Evolutionary conservation across 2,888 invertebrate species (phyloP).

Genomic region (Junonia oenone): DNA sequence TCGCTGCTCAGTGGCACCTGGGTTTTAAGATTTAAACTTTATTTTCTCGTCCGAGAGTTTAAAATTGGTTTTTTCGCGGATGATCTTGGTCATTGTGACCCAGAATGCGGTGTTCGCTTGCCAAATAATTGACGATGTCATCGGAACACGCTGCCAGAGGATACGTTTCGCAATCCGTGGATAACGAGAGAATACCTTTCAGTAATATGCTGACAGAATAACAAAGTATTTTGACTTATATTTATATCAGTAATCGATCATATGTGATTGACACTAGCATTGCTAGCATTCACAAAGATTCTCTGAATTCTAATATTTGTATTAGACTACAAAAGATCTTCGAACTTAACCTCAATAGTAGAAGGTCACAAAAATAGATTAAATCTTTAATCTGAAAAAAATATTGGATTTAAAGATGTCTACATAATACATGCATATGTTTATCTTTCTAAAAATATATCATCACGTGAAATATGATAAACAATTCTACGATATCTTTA

Average conservation of each 20-base stretch:
- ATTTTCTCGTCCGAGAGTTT: conserved; percentile 11
- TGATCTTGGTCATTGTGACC: conserved; percentile 45
- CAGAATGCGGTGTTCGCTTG: conserved; percentile 65
- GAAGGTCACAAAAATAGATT: too few relatives aligned
- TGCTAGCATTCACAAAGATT: background rate
- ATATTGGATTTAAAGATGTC: too few relatives aligned
- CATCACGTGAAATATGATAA: too few relatives aligned
- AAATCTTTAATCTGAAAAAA: too few relatives aligned
- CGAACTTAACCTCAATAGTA: too few relatives aligned
- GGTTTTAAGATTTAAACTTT: conserved; percentile 16
- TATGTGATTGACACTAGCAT: background rate
- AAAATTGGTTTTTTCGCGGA: conserved; percentile 5
- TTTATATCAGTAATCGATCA: background rate
- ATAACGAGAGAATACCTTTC: conserved; percentile 16
- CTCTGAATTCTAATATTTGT: too few relatives aligned
- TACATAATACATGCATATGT: too few relatives aligned
- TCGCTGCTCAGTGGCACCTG: conserved; percentile 1
- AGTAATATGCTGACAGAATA: conserved; percentile 3
- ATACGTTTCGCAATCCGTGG: conserved; percentile 59
- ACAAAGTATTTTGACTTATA: background rate
- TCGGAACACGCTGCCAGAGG: conserved; percentile 58
- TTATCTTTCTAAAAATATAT: too few relatives aligned
- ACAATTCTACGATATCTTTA: too few relatives aligned
- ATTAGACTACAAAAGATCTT: background rate
- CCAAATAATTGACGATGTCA: conserved; percentile 76